Percentiles rank a stretch among this genome's conserved stretches.
Conservation (phyloP, 2,797 vertebrate genomes). For the Hippocampus kuda region DNA sequence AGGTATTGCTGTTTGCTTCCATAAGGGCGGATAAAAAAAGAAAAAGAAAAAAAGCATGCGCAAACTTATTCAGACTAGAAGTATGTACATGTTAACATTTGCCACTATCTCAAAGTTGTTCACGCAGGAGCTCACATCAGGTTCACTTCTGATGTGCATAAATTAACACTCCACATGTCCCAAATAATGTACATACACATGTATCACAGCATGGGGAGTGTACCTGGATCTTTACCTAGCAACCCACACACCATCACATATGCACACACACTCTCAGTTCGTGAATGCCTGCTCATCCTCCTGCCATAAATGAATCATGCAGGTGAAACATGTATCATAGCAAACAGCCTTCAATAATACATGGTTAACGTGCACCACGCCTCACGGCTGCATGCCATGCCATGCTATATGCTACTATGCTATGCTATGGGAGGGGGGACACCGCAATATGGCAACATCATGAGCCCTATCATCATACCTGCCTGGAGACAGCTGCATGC, state of each 20-base stretch:
- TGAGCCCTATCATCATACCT: conserved; percentile 34
- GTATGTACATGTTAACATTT: neutral
- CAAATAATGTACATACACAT: neutral
- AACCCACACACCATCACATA: conserved; percentile 18
- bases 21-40: neutral
- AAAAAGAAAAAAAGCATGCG: neutral
- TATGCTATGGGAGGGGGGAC: conserved; percentile 24
- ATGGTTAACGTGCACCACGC: conserved; percentile 17
- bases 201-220: neutral
- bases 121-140: neutral
- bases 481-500: conserved; percentile 38
- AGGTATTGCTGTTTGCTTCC: neutral
- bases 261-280: conserved; percentile 15
- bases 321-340: conserved; percentile 52
- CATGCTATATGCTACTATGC: conserved; percentile 3
- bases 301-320: conserved; percentile 49
- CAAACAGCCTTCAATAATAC: conserved; percentile 52
- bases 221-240: conserved; percentile 60
- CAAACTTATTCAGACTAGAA: neutral
- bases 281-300: neutral
- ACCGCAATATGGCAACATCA: conserved; percentile 52
- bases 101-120: neutral
- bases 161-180: neutral
- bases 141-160: neutral
- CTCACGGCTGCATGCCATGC: neutral